Evolutionary conservation across 2,113 vertebrate species (phyloP), one percentile per base, ranked within the genome.

Genomic region (Amazona vittata): DNA sequence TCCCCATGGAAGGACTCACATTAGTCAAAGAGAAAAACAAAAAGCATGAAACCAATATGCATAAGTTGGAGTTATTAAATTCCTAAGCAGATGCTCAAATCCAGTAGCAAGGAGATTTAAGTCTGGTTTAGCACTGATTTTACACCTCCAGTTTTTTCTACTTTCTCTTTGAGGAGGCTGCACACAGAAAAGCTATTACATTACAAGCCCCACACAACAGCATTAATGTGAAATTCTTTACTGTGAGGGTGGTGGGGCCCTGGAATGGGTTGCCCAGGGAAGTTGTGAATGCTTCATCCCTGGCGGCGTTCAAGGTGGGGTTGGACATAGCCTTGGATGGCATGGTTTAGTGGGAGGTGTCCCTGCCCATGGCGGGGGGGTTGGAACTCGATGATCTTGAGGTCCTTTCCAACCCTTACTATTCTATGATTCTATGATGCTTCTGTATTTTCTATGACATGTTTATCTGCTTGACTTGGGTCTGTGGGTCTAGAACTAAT

Each of bases 81-180:
- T 83, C 41, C 53, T 65, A 62, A 41, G 17, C 37, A 88, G 52
- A 39, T 53, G 41, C 28, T 89, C 43, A 81, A 69, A 83, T 83
- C 79, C 70, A 80, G 33, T 44, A 74, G 53, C 35, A 89, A 88
- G 67, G 43, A 73, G 21, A 33, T 63, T 94, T 94, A 84, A 21
- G 57, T 89, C 94, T 91, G 57, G 29, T 86, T n/a, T 74, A 81
- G 60, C 50, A 37, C 1, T 90, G 49, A 86, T 94, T 96, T 94
- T 86, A 81, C 46, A 70, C 31, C 46, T 89, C n/a, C n/a, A 29
- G 26, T 47, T 88, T 39, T 88, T 88, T 69, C 41, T 21, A 21
- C 28, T 43, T 76, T 83, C 79, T n/a, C 11, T 73, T 47, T 75
- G 43, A 47, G 22, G 60, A 75, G 69, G 37, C 55, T 75, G n/a